Evolutionary conservation across 2,797 vertebrate genomes (phyloP).

Genomic region (Enteromius trimaculatus): DNA sequence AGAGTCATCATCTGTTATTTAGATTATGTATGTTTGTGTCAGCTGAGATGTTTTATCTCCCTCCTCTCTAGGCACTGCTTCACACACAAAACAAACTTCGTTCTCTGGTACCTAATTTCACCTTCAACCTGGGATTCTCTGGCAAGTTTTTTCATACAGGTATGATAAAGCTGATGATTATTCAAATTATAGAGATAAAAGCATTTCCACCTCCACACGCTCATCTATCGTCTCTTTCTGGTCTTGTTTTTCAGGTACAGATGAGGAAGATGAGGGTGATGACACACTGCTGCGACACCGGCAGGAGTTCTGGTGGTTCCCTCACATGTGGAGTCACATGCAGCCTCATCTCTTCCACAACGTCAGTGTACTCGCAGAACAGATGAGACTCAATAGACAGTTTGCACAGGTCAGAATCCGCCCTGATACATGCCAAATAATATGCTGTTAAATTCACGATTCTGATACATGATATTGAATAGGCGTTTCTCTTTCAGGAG

Average conservation of each 20-base stretch:
- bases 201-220: neutral
- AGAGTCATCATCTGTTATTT: neutral
- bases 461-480: neutral
- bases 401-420: slow-evolving; percentile 89
- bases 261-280: slow-evolving; percentile 93
- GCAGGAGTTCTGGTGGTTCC: slow-evolving; percentile 93
- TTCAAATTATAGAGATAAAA: neutral
- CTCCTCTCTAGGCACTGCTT: slow-evolving; percentile 82
- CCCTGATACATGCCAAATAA: neutral
- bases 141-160: slow-evolving; percentile 88
- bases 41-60: neutral
- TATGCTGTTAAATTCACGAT: neutral
- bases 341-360: slow-evolving; percentile 93
- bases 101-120: slow-evolving; percentile 93
- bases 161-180: neutral
- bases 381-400: slow-evolving; percentile 96
- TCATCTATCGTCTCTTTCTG: neutral
- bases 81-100: slow-evolving; percentile 93
- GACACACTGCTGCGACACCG: slow-evolving; percentile 92
- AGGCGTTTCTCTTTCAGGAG: slow-evolving; percentile 77
- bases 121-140: slow-evolving; percentile 97
- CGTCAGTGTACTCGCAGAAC: slow-evolving; percentile 91
- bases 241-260: slow-evolving; percentile 79
- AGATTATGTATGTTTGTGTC: neutral
- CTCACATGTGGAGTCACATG: slow-evolving; percentile 95